Base-by-base conservation (phyloP, 53 echinoderm and acorn worm species). In the Holothuria scabra region DNA sequence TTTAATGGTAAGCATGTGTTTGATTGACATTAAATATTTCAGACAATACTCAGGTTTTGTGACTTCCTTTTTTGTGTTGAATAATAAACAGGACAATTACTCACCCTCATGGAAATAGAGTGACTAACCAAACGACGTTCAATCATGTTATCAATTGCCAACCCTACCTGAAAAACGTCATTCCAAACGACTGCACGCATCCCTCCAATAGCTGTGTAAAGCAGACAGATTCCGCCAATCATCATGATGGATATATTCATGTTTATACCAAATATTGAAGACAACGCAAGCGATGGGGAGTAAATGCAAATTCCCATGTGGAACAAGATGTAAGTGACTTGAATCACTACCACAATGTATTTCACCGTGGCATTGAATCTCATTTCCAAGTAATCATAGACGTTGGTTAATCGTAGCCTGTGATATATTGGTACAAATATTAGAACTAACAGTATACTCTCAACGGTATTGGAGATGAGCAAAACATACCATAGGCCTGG, bases 81-180 rank as follows among this genome's bases (percentile, higher is more conserved):
- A n/a, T n/a, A n/a, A n/a, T n/a, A n/a, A n/a, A n/a, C n/a, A n/a
- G n/a, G n/a, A n/a, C n/a, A n/a, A n/a, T n/a, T n/a, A n/a, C n/a
- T n/a, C n/a, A n/a, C n/a, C n/a, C n/a, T n/a, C n/a, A n/a, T n/a
- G n/a, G n/a, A n/a, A n/a, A n/a, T n/a, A n/a, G n/a, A n/a, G n/a
- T n/a, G n/a, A n/a, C n/a, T n/a, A n/a, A n/a, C n/a, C n/a, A n/a
- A n/a, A n/a, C n/a, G n/a, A n/a, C n/a, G n/a, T n/a, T n/a, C n/a
- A n/a, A n/a, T n/a, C n/a, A n/a, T n/a, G n/a, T n/a, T n/a, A n/a
- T n/a, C n/a, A n/a, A n/a, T n/a, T n/a, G n/a, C n/a, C n/a, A n/a
- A 63, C 1, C 64, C 24, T 21, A 63, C 64, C 64, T 63, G 64
- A 63, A 63, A 63, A 26, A 63, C 64, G 64, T 63, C 64, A n/a